Conservation (phyloP, 2,113 vertebrate species). For the Numenius arquata region DNA sequence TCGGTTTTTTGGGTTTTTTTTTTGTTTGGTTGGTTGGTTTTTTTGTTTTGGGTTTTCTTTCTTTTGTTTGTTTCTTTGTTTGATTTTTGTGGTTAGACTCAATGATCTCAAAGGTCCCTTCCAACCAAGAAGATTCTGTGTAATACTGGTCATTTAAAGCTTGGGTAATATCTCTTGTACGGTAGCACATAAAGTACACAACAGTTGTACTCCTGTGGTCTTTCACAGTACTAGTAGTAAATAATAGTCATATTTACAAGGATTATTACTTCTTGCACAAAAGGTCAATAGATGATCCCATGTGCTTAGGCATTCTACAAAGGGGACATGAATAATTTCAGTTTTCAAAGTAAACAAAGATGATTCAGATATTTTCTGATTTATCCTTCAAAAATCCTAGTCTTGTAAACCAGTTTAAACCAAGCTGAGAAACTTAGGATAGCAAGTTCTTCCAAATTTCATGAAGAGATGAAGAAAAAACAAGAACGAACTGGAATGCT, state of each 20-base stretch:
- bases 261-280: not conserved
- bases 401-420: not conserved
- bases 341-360: not conserved
- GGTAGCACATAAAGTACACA: not conserved
- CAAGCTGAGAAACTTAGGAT: not conserved
- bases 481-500: rapidly evolving
- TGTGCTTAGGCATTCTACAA: not conserved
- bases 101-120: too few relatives aligned
- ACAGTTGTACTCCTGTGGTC: not conserved
- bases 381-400: not conserved
- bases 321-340: rapidly evolving
- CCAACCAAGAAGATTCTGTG: too few relatives aligned
- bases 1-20: too few relatives aligned
- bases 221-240: not conserved
- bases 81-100: too few relatives aligned
- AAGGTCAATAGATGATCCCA: not conserved
- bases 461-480: not conserved
- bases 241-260: not conserved
- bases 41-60: too few relatives aligned
- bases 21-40: too few relatives aligned
- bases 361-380: not conserved
- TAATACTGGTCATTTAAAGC: not conserved
- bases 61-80: too few relatives aligned
- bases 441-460: not conserved
- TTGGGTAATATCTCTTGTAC: not conserved